Percentiles rank a stretch among this genome's conserved stretches.
phyloP scores from a whole-genome alignment of 2,113 vertebrate species.

The Setophaga coronata region DNA sequence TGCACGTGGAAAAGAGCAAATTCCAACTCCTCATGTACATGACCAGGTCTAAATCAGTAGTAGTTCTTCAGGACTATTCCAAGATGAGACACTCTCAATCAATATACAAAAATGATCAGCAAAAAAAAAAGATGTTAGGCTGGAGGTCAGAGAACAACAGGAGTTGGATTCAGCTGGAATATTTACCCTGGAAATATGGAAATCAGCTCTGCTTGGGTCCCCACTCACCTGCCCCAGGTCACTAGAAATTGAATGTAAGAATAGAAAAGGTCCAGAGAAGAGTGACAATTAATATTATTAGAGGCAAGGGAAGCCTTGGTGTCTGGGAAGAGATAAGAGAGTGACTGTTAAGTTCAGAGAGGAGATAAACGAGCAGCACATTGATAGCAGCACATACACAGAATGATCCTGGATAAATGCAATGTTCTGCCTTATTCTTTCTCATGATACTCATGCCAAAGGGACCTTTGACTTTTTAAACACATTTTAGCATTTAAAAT shows the following conservation, averaged over 20 bases:
- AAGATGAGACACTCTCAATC: background rate
- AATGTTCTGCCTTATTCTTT: background rate
- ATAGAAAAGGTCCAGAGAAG: background rate
- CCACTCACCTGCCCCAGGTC: background rate
- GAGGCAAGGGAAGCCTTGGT: background rate
- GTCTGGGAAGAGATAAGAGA: background rate
- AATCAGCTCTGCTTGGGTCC: background rate
- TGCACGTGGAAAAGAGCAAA: background rate
- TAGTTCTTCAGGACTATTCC: background rate
- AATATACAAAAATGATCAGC: background rate
- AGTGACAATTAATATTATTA: background rate
- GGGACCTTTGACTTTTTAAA: background rate
- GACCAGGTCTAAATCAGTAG: background rate
- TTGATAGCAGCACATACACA: background rate
- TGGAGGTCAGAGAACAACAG: background rate
- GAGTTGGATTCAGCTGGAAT: background rate
- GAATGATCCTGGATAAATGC: background rate
- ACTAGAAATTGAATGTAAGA: constrained; percentile 2
- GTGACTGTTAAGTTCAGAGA: background rate
- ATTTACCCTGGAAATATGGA: background rate
- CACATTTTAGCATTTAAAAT: constrained; percentile 7
- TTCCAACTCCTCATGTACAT: background rate
- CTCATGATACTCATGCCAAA: background rate
- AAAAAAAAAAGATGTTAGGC: background rate
- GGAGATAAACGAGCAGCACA: background rate